Base-by-base conservation (phyloP, 2,797 vertebrate genomes). In the Melanotaenia boesemani region DNA sequence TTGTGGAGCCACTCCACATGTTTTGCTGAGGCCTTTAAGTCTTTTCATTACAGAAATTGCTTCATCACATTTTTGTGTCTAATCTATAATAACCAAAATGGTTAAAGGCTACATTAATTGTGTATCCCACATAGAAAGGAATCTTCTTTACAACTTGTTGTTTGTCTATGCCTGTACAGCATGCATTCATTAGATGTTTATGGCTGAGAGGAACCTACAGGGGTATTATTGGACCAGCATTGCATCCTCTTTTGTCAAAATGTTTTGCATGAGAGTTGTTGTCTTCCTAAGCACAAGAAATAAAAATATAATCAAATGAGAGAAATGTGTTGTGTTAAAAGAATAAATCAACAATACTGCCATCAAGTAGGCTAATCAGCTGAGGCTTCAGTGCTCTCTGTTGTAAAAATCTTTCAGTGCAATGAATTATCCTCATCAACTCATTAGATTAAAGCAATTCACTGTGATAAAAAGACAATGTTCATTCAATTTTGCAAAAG, bases 11-110 rank as follows among this genome's bases (percentile, higher is more conserved):
- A 78, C 87, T 87, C 77, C 86, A 85, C 87, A 90, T 88, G 89
- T 84, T 90, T 88, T 46, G 74, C 82, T 80, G 69, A 86, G 83
- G 87, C 87, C 74, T 90, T 88, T 89, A 90, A 90, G 85, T 89
- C 88, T 86, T 91, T 91, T 92, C 77, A 89, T 89, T 82, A 88
- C 63, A 81, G 73, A 87, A 84, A 88, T 88, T 76, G 75, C 73
- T 88, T 88, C 76, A 84, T 89, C 86, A 68, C 67, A 82, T 89
- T 91, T 84, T 68, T 88, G 78, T 85, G 86, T 87, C 80, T 82
- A 83, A 89, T 87, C 77, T 84, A 72, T 70, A 83, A 86, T 76
- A 67, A 60, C 63, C 61, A 80, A 79, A 84, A 86, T 62, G 75
- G 58, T 74, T 80, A 81, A 57, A 70, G 48, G 75, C 48, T 52